A percentile compares a stretch with the other conserved stretches of the same genome.
phyloP scores from a whole-genome alignment of 1,140 invertebrate species.

The Brachionus calyciflorus region DNA sequence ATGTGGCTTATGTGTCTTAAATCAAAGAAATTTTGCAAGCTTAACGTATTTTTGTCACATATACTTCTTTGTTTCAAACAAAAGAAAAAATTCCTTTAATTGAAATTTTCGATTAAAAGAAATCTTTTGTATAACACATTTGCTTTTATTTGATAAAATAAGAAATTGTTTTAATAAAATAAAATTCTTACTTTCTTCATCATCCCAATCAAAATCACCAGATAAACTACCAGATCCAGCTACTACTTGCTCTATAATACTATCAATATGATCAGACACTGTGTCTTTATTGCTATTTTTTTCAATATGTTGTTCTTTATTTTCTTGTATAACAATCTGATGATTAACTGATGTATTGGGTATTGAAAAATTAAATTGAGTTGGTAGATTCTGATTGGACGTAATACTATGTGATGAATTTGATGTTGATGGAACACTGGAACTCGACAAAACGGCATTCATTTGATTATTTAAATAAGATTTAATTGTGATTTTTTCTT shows the following conservation, averaged over 20 bases:
- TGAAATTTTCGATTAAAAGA: too few relatives aligned
- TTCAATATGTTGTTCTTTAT: background rate
- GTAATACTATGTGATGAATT: background rate
- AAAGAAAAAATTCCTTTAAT: too few relatives aligned
- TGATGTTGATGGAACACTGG: background rate
- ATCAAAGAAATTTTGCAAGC: too few relatives aligned
- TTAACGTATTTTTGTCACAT: too few relatives aligned
- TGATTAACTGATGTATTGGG: background rate
- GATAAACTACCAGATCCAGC: background rate
- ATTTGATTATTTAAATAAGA: conserved; percentile 7
- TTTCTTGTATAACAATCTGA: background rate
- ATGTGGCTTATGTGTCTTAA: too few relatives aligned
- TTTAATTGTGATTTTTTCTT: conserved; percentile 24
- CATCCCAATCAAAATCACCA: background rate
- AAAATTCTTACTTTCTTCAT: conserved; percentile 39
- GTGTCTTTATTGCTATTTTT: background rate
- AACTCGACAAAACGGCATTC: background rate
- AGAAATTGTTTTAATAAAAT: background rate
- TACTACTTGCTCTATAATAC: conserved; percentile 3
- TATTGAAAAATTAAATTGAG: background rate
- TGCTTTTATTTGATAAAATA: too few relatives aligned
- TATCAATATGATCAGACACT: conserved; percentile 25
- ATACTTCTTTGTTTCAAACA: too few relatives aligned
- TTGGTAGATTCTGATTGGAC: background rate
- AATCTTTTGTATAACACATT: too few relatives aligned